Evolutionary conservation across 2,888 invertebrate genomes (phyloP), one percentile per base, ranked within the genome.

Genomic region (Ashinkailepas kermadecensis): DNA sequence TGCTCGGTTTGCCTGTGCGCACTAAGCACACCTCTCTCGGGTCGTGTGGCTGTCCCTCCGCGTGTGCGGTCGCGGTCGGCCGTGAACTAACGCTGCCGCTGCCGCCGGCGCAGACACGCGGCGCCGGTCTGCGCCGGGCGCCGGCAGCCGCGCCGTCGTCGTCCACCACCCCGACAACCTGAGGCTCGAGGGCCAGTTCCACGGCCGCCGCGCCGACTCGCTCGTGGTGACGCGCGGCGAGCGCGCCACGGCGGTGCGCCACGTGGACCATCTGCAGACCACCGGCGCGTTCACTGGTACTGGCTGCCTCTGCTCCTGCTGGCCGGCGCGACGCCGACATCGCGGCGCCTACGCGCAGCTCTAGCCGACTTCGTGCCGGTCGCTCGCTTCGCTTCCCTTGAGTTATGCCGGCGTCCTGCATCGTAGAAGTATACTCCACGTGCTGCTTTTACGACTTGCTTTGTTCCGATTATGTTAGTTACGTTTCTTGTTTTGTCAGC

Each of bases 111-210:
- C 74, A 74, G 74, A 74, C 74, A 18, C 10, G 54, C 74, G 18
- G 21, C 9, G 18, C 8, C 54, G 54, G 23, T 21, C 74, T 10
- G 56, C 13, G 74, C 54, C 54, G 10, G 21, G 18, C 21, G 54
- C 56, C 74, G 82, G 84, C 39, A 83, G 83, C 23, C 82, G 85
- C 67, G 84, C 83, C 80, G 85, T 4, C 83, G 81, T 1, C 82
- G 82, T 0, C 80, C 70, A 58, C 81, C 80, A 59, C 81, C 82
- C 82, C 0, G 84, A 84, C 70, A 84, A 84, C 80, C 70, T 84
- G 23, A 81, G 81, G 83, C 89, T 90, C 0, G 91, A 91, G 86
- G 91, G 91, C 2, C 89, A 70, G 15, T 70, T 70, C 70, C 54
- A 39, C 70, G 70, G 74, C 4, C 74, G 74, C 8, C 74, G 56